Evolutionary conservation across 1,140 invertebrate genomes (phyloP).

Genomic region (Zaprionus vittiger): DNA sequence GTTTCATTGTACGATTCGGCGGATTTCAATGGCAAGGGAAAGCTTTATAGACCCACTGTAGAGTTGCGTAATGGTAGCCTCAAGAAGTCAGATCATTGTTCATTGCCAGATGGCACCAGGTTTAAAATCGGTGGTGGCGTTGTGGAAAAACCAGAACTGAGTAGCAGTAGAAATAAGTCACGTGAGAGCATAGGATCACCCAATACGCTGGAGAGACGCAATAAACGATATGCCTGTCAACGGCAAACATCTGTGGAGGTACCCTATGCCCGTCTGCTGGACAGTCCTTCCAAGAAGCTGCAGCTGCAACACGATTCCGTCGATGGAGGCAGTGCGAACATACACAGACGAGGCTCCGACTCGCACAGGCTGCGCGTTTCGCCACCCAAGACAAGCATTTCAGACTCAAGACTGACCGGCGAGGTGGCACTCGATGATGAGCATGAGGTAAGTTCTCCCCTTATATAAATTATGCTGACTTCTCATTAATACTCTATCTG

Average conservation of each 20-base stretch:
- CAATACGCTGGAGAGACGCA: conserved; percentile 75
- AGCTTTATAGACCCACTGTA: conserved; percentile 65
- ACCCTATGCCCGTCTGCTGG: conserved; percentile 91
- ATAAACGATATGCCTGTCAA: conserved; percentile 76
- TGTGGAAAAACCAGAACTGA: conserved; percentile 73
- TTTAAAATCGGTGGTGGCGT: conserved; percentile 70
- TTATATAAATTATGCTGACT: not conserved
- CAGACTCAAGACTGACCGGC: conserved; percentile 92
- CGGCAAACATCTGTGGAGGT: conserved; percentile 87
- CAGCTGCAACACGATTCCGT: conserved; percentile 68
- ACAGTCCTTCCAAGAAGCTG: conserved; percentile 85
- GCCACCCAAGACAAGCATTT: conserved; percentile 88
- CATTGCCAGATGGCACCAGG: conserved; percentile 65
- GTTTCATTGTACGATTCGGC: conserved; percentile 90
- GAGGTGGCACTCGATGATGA: conserved; percentile 84
- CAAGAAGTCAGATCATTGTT: conserved; percentile 71
- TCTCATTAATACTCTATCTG: not conserved
- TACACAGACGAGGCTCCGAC: conserved; percentile 87
- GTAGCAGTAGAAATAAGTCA: conserved; percentile 63
- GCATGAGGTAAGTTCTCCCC: conserved; percentile 53
- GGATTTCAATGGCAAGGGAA: conserved; percentile 80
- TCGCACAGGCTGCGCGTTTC: conserved; percentile 86
- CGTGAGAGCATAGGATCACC: conserved; percentile 81
- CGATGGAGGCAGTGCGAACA: conserved; percentile 81
- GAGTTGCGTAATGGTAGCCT: conserved; percentile 76